Evolutionary conservation across 2,888 invertebrate genomes (phyloP), one percentile per base, ranked within the genome.

Genomic region (Ophion obscuratus): DNA sequence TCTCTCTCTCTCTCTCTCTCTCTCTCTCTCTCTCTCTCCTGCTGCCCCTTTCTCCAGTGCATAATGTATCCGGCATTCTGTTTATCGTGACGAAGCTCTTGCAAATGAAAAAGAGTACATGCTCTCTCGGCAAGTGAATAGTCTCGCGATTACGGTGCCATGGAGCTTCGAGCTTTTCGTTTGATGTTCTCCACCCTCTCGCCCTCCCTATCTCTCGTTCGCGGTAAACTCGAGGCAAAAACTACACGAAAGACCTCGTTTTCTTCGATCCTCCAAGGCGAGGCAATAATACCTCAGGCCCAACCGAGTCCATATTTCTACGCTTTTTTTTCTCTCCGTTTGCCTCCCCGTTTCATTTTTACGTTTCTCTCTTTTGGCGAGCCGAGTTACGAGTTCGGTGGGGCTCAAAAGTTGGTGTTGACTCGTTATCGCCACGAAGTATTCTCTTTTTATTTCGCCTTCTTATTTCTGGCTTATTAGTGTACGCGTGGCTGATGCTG

Each of bases 51-150:
- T 71, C 17, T 17, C 20, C 71, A 71, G 83, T 73, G 76, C 79
- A 86, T 80, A 77, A 87, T 87, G 84, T 80, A 84, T 84, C 77
- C 83, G 81, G 86, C 83, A 77, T 86, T 83, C 85, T 79, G 83
- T 78, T 85, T 87, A 85, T 85, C 83, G 79, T 73, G 81, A 83
- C 83, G 83, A 87, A 85, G 79, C 78, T 66, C 62, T 73, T 80
- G 71, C 71, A 67, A 80, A 82, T 75, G 20, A 70, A 61, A 61
- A 31, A 59, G 53, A 40, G 76, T 73, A 70, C 66, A 59, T 64
- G 62, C 82, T 80, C 53, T 77, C 57, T 62, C 80, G 24, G 24
- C 83, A 83, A 80, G 80, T 84, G 84, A 84, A 82, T 81, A 77
- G 62, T 78, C 78, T 59, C 75, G 70, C 81, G 85, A 85, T 85